Base-by-base conservation (phyloP, 30 jellyfish, hydroid and myxozoan genomes). In the Clytia hemisphaerica region DNA sequence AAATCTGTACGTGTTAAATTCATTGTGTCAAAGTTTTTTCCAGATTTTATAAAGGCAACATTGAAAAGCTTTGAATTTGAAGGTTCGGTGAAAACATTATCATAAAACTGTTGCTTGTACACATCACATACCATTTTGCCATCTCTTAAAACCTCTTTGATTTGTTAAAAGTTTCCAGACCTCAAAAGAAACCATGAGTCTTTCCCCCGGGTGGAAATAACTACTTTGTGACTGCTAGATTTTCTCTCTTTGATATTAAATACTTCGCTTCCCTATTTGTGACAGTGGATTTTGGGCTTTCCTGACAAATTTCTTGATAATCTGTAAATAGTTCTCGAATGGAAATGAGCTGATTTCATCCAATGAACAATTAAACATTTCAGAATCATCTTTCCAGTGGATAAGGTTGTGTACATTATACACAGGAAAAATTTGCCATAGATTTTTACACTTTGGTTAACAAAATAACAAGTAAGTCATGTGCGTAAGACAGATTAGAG, bases 381-480 rank as follows among this genome's bases (percentile, higher is more conserved):
- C 22, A 54, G 26, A 67, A 55, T 54, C 75, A 14, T 50, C 62
- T 29, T 25, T 45, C 9, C 47, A 34, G 32, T 69, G 73, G 22
- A 71, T 28, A 2, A 71, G 60, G 33, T 26, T 22, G 44, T 71
- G 83, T 9, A 71, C 83, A 71, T 71, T 71, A 44, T 71, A 71
- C 14, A 71, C 83, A 51, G 45, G 3, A 34, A 71, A 71, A 24
- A 48, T 29, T 31, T 53, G n/a, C n/a, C n/a, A n/a, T n/a, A n/a
- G n/a, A n/a, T n/a, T n/a, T n/a, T n/a, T n/a, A n/a, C n/a, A n/a
- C n/a, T n/a, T n/a, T n/a, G n/a, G n/a, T n/a, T n/a, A n/a, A n/a
- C n/a, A n/a, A n/a, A n/a, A n/a, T n/a, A n/a, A 46, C n/a, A 49
- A 45, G 6, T 47, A 68, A 28, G 32, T 68, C 22, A 21, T 45